A percentile compares a stretch with the other conserved stretches of the same genome.
phyloP scores from a whole-genome alignment of 2,888 invertebrate species.

The Operophtera brumata region DNA sequence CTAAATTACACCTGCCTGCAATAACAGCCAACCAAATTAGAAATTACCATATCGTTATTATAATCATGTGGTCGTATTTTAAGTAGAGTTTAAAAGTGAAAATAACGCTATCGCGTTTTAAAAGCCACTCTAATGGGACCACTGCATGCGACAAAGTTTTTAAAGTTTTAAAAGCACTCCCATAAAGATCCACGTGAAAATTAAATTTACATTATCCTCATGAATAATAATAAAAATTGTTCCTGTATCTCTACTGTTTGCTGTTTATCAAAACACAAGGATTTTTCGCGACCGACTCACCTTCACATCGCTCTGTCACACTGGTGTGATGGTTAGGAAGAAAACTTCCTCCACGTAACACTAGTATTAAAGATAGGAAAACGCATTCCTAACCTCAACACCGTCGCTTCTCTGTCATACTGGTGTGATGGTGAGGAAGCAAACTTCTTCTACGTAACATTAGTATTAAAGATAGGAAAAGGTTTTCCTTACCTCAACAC shows the following conservation, averaged over 20 bases:
- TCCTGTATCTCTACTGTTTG: background rate
- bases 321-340: no score
- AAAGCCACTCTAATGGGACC: conserved; percentile 21
- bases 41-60: conserved; percentile 35
- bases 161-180: conserved; percentile 12
- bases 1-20: conserved; percentile 31
- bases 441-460: no score
- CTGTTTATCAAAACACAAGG: no score
- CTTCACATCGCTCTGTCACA: no score
- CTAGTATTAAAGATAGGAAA: no score
- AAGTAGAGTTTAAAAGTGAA: conserved; percentile 28
- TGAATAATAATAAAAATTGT: background rate
- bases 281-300: no score
- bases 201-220: conserved; percentile 13
- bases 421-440: no score
- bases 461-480: no score
- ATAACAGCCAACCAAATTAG: conserved; percentile 31
- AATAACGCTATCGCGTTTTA: conserved; percentile 27
- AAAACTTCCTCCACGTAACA: no score
- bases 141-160: conserved; percentile 30
- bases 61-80: conserved; percentile 31
- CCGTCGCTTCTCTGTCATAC: no score
- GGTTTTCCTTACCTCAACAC: no score
- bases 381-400: no score
- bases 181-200: conserved; percentile 1